These are phyloP conservation scores for Caenorhabditis sp. DNA, from an alignment of 2,888 invertebrate genomes.

Conservation along the genomic window DNA sequence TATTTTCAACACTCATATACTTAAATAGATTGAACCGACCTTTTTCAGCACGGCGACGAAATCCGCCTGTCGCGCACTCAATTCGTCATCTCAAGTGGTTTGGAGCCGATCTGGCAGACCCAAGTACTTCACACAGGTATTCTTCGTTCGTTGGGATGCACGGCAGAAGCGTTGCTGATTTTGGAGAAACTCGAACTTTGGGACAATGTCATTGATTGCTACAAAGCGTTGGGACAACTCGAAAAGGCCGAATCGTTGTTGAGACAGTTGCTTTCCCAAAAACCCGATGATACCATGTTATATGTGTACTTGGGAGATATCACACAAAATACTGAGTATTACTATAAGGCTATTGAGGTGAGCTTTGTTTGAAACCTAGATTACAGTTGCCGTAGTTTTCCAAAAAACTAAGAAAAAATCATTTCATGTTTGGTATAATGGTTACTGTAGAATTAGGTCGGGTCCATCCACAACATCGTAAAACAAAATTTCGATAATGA, in stretches of 20 bases:
- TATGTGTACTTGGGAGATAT: conserved; percentile 92
- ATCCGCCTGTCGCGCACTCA: background rate
- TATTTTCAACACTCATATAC: conserved; percentile 16
- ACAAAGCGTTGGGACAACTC: conserved; percentile 82
- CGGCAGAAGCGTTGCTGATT: conserved; percentile 72
- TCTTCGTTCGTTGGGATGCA: conserved; percentile 66
- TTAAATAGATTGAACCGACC: background rate
- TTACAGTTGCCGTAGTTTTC: no score
- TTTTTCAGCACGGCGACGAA: conserved; percentile 1
- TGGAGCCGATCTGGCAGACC: conserved; percentile 61
- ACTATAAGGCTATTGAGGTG: conserved; percentile 89
- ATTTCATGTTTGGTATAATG: conserved; percentile 75
- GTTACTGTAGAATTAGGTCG: background rate
- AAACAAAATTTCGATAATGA: background rate
- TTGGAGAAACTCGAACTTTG: conserved; percentile 79
- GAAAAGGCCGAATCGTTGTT: conserved; percentile 89
- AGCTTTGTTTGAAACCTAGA: no score
- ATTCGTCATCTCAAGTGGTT: conserved; percentile 38
- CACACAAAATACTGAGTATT: conserved; percentile 81
- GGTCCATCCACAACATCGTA: conserved; percentile 3
- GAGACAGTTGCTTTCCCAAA: conserved; percentile 79
- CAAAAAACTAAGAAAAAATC: no score
- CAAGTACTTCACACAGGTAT: conserved; percentile 54
- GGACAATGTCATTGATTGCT: conserved; percentile 92
- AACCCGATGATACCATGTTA: conserved; percentile 74